phyloP scores from a whole-genome alignment of 2,797 vertebrate genomes.

The Pangasius sanitwongsei region DNA sequence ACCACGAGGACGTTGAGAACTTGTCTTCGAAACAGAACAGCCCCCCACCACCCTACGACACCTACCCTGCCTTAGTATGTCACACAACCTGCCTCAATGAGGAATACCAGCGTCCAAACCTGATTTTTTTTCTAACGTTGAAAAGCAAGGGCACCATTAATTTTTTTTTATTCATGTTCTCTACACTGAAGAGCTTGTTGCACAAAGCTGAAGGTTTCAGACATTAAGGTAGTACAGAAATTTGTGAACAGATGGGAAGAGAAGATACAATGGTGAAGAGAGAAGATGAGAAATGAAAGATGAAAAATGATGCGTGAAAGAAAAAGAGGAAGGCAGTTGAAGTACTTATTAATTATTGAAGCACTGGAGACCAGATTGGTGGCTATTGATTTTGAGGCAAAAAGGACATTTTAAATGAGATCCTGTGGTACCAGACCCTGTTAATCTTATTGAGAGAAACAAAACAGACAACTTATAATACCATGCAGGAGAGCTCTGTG shows the following conservation, averaged over 20 bases:
- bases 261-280: constrained; percentile 15
- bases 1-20: constrained; percentile 91
- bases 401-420: constrained; percentile 34
- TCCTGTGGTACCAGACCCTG: constrained; percentile 21
- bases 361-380: constrained; percentile 29
- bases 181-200: background rate
- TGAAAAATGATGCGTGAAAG: constrained; percentile 34
- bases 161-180: background rate
- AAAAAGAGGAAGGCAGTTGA: constrained; percentile 31
- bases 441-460: constrained; percentile 36
- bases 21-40: constrained; percentile 95
- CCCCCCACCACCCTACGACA: constrained; percentile 95
- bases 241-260: constrained; percentile 27
- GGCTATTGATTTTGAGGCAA: constrained; percentile 39
- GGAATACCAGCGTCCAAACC: background rate
- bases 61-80: constrained; percentile 93
- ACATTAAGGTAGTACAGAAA: constrained; percentile 28
- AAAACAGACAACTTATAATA: constrained; percentile 16
- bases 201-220: background rate
- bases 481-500: constrained; percentile 7
- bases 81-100: background rate
- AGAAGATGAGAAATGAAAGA: constrained; percentile 7
- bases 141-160: background rate
- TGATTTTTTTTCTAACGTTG: background rate
- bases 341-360: constrained; percentile 54